These are phyloP conservation scores for Psittacula echo DNA, from an alignment of 2,797 vertebrate species.

Conservation along the genomic window DNA sequence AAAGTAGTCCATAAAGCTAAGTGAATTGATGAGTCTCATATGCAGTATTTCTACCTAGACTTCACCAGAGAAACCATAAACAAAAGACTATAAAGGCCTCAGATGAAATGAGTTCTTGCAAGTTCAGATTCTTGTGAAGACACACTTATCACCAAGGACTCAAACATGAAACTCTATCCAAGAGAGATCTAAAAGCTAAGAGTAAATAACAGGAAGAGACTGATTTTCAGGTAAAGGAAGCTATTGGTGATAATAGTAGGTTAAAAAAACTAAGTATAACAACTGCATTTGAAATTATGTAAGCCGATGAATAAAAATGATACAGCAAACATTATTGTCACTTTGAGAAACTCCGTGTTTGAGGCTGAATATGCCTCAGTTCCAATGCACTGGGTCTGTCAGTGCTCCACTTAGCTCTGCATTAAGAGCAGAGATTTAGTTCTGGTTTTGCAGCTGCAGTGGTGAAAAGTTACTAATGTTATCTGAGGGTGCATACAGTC, in stretches of 20 bases:
- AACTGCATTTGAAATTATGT: not conserved
- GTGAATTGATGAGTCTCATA: slow-evolving; percentile 69
- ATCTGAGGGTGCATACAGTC: not conserved
- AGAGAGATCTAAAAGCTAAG: not conserved
- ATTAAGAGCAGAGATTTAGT: not conserved
- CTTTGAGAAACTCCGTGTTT: not conserved
- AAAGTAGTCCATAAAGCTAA: slow-evolving; percentile 69
- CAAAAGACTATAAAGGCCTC: slow-evolving; percentile 66
- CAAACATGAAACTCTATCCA: not conserved
- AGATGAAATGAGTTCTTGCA: slow-evolving; percentile 56
- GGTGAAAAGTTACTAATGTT: not conserved
- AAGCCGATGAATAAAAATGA: not conserved
- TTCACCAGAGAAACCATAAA: slow-evolving; percentile 71
- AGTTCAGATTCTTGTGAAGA: slow-evolving; percentile 60
- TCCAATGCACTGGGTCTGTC: not conserved
- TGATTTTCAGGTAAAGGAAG: not conserved
- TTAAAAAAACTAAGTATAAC: not conserved
- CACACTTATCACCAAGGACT: not conserved
- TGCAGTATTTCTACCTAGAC: slow-evolving; percentile 71
- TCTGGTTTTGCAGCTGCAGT: not conserved
- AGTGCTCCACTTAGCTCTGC: not conserved
- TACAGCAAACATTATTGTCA: not conserved
- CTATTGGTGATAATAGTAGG: not conserved
- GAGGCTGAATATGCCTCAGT: not conserved
- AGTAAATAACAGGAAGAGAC: not conserved